phyloP scores from a whole-genome alignment of 2,888 invertebrate species.

The Acanthosepion lycidas region DNA sequence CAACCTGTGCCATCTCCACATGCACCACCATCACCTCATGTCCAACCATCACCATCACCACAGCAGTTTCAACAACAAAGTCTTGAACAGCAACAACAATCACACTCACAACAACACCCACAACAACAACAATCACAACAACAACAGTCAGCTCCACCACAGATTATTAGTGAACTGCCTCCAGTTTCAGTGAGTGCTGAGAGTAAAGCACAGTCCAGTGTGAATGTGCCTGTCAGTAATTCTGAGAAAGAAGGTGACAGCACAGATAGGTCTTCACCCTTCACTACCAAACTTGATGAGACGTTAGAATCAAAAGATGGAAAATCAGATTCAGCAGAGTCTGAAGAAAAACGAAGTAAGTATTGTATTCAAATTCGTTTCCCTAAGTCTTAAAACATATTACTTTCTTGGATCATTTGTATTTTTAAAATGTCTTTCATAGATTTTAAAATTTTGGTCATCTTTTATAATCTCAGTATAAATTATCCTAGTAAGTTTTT shows the following conservation, averaged over 20 bases:
- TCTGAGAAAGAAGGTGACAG: slow-evolving; percentile 41
- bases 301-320: slow-evolving; percentile 45
- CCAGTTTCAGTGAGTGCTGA: slow-evolving; percentile 43
- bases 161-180: slow-evolving; percentile 43
- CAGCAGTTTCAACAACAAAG: slow-evolving; percentile 35
- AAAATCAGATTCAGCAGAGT: slow-evolving; percentile 42
- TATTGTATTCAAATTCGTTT: background rate
- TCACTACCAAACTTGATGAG: slow-evolving; percentile 44
- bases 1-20: slow-evolving; percentile 20
- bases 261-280: slow-evolving; percentile 37
- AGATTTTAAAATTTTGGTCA: too few species aligned
- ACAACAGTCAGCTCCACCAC: slow-evolving; percentile 36
- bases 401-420: too few species aligned
- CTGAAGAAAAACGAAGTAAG: slow-evolving; percentile 45
- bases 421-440: too few species aligned
- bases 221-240: slow-evolving; percentile 35
- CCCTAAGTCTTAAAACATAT: too few species aligned
- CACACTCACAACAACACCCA: background rate
- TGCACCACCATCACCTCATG: slow-evolving; percentile 38
- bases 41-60: slow-evolving; percentile 38
- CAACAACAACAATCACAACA: slow-evolving; percentile 33
- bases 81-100: slow-evolving; percentile 15
- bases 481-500: too few species aligned
- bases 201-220: slow-evolving; percentile 43
- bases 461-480: too few species aligned